Evolutionary conservation across 2,797 vertebrate species (phyloP), one percentile per base, ranked within the genome.

Genomic region (Tapera naevia): DNA sequence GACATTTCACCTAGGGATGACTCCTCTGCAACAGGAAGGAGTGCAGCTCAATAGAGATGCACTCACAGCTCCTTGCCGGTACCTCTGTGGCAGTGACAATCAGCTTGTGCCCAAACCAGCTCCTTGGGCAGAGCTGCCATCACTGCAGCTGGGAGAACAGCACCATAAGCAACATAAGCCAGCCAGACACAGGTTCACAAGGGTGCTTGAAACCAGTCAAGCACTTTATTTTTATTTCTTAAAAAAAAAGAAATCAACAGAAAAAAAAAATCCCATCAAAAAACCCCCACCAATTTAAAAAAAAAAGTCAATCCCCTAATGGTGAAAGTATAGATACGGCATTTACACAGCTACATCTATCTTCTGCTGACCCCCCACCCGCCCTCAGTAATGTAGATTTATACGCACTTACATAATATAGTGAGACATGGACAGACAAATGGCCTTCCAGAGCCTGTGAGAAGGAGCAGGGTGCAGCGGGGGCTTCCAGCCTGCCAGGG

Each of bases 161-260:
- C 54, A 60, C 9, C 35, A 39, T 32, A 80, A 25, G n/a, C n/a
- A n/a, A 90, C 48, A 80, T n/a, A 88, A 2, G 25, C n/a, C 75
- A 91, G 64, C 14, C 88, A 87, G 24, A 80, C 90, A 54, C 3
- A 0, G 56, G 82, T 76, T 97, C 93, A 89, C 88, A 90, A 95
- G 43, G 94, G 97, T 96, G 98, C 99, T 99, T 99, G 99, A 99
- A 98, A 99, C 99, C 99, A 99, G 99, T 99, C 99, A 99, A 99
- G 99, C 98, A 96, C 32, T 80, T 96, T 90, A 92, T 91, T 93
- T 97, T 97, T 96, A 93, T 95, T 97, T 89, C 78, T 95, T 96
- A 87, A 35, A 75, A 53, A 75, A 53, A 64, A 70, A 10, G 4
- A 69, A 64, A 86, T 39, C 1, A 9, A 50, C 48, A 50, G 10